phyloP scores from a whole-genome alignment of 1,140 invertebrate genomes.

The Chrysomallon squamiferum region DNA sequence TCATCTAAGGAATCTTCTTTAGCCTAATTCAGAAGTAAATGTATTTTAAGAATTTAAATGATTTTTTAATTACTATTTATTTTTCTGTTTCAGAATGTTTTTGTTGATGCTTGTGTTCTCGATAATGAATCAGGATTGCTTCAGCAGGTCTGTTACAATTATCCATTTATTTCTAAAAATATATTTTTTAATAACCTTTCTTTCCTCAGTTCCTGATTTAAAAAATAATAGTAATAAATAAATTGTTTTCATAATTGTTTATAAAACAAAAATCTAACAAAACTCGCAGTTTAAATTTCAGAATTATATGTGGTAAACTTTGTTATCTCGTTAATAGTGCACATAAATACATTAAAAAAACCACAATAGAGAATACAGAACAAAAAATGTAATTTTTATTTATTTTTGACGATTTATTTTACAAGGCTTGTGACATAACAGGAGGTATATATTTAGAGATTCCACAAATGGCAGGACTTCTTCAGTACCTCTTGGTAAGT shows the following conservation, averaged over 20 bases:
- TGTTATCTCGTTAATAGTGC: neutral
- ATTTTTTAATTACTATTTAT: neutral
- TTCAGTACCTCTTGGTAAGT: constrained; percentile 90
- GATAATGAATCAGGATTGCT: constrained; percentile 89
- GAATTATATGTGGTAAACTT: neutral
- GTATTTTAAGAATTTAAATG: neutral
- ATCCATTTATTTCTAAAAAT: too few relatives aligned
- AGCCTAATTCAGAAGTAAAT: too few relatives aligned
- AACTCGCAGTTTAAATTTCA: neutral
- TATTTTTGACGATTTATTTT: constrained; percentile 24
- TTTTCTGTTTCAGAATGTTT: constrained; percentile 78
- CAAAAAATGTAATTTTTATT: neutral
- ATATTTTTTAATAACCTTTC: too few relatives aligned
- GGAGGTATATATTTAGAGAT: constrained; percentile 80
- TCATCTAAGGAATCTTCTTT: too few relatives aligned
- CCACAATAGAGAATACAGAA: too few relatives aligned
- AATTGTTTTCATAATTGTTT: too few relatives aligned
- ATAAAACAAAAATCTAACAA: too few relatives aligned
- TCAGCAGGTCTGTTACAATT: constrained; percentile 82
- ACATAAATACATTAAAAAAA: neutral
- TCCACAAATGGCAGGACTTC: constrained; percentile 66
- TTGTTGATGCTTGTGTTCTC: constrained; percentile 92
- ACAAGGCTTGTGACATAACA: constrained; percentile 89
- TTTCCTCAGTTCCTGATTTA: too few relatives aligned
- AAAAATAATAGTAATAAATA: too few relatives aligned